A percentile compares a stretch with the other conserved stretches of the same genome.
Evolutionary conservation across 2,888 invertebrate species (phyloP).

Genomic region (Melieria picta): DNA sequence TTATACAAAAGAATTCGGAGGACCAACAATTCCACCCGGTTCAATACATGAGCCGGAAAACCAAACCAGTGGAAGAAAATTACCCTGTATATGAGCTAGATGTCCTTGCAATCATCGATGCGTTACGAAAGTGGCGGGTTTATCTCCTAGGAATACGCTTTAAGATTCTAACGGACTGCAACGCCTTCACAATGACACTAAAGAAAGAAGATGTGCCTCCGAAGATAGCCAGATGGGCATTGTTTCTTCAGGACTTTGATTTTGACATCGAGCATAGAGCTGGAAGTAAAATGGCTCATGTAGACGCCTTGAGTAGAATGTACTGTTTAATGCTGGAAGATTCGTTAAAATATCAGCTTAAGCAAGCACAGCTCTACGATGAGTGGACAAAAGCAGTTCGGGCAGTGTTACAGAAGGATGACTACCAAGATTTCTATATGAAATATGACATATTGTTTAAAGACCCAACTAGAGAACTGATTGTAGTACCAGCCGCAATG

Average conservation of each 20-base stretch:
- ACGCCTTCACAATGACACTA: constrained; percentile 40
- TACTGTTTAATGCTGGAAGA: background rate
- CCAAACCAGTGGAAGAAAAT: constrained; percentile 36
- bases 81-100: constrained; percentile 46
- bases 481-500: background rate
- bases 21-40: constrained; percentile 38
- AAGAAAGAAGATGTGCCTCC: constrained; percentile 35
- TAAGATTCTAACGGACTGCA: constrained; percentile 43
- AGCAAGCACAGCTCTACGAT: constrained; percentile 6
- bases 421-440: constrained; percentile 8
- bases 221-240: constrained; percentile 37
- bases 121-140: constrained; percentile 47
- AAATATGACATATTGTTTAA: constrained; percentile 5
- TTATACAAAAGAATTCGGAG: constrained; percentile 40
- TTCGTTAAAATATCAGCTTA: constrained; percentile 8
- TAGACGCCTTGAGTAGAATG: too few species aligned
- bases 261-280: too few species aligned
- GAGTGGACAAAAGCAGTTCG: constrained; percentile 10
- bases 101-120: constrained; percentile 46
- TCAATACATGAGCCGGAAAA: constrained; percentile 41
- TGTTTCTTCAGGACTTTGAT: background rate
- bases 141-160: constrained; percentile 35
- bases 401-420: background rate
- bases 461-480: background rate
- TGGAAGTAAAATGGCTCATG: too few species aligned